Base-by-base conservation (phyloP, 2,113 vertebrate species). In the Lipophrys pholis region DNA sequence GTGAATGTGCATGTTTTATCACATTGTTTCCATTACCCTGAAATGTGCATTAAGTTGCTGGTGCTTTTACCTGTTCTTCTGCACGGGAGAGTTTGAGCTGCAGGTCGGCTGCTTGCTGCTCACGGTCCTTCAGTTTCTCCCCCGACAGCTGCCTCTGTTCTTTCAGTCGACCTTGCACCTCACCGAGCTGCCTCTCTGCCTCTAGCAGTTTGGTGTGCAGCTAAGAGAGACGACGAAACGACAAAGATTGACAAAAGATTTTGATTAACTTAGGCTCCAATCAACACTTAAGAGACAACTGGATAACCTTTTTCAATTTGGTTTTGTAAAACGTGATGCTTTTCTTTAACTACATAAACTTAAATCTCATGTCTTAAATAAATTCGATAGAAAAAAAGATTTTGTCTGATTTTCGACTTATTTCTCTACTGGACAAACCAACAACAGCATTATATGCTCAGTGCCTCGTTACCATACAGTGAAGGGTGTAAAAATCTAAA, bases 131-230 rank as follows among this genome's bases (percentile, higher is more conserved):
- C 57, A 99, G 85, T 60, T 99, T 99, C 91, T 99, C 97, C 82
- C 97, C 96, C 0, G 97, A 98, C 5, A 99, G 94, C 85, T 99
- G 97, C 84, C 98, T 95, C 93, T 99, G 97, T 6, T 99, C 98
- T 90, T 99, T 99, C 16, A 99, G 93, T 42, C 96, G 94, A n/a
- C 98, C 98, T 15, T 99, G 97, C 0, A 94, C 95, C 85, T 99
- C 97, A 0, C 97, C 98, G 14, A 99, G 89, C 87, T 99, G 97
- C 35, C 95, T 93, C 81, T 99, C 98, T 0, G 97, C 92, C 90
- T 99, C 98, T 81, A 99, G 91, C 82, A 99, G 95, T 90, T 97
- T 98, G 79, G 91, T 89, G 36, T 98, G 98, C 74, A 99, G 89
- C 97, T 99, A 62, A 15, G 21, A 72, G 6, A 46, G 41, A 41